Evolutionary conservation across 1,140 invertebrate genomes (phyloP).

Genomic region (Pemphigus obesinymphae): DNA sequence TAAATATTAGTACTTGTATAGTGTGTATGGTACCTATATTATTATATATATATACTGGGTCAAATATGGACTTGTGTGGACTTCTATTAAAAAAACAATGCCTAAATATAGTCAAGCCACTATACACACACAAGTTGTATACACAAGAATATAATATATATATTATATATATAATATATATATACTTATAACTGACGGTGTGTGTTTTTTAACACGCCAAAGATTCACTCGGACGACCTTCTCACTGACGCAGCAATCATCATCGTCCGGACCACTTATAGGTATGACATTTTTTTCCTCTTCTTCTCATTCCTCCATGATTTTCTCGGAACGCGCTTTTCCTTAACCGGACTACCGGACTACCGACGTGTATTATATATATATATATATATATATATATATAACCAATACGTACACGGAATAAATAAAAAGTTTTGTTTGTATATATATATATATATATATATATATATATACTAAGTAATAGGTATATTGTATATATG

Average conservation of each 20-base stretch:
- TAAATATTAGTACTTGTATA: too few relatives aligned
- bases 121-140: background rate
- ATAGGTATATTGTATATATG: too few relatives aligned
- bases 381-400: too few relatives aligned
- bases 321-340: slow-evolving; percentile 39
- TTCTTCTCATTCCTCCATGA: background rate
- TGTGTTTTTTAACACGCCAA: slow-evolving; percentile 22
- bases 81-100: slow-evolving; percentile 29
- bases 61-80: slow-evolving; percentile 26
- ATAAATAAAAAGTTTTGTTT: slow-evolving; percentile 40
- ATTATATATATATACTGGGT: slow-evolving; percentile 22
- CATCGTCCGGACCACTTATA: slow-evolving; percentile 25
- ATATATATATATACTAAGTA: too few relatives aligned
- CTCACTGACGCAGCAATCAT: background rate
- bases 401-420: slow-evolving; percentile 27
- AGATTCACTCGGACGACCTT: slow-evolving; percentile 3
- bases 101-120: slow-evolving; percentile 30
- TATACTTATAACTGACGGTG: background rate
- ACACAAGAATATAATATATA: background rate
- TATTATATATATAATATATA: background rate
- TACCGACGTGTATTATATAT: slow-evolving; percentile 11
- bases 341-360: slow-evolving; percentile 36
- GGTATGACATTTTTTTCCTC: slow-evolving; percentile 13
- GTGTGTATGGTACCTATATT: too few relatives aligned
- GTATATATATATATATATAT: background rate